phyloP scores from a whole-genome alignment of 2,888 invertebrate genomes.

The Oxytorus armatus region DNA sequence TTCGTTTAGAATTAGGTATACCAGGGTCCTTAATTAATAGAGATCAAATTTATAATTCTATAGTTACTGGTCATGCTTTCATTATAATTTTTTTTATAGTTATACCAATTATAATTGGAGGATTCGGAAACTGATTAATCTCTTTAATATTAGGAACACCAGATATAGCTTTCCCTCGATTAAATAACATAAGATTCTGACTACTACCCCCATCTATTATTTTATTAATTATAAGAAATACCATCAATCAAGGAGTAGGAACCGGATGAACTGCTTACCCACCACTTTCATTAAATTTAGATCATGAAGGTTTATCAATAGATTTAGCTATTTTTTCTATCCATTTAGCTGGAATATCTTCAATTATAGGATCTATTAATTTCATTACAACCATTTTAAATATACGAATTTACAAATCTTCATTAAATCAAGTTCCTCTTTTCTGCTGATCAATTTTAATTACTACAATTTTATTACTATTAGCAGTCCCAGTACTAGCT shows the following conservation, averaged over 20 bases:
- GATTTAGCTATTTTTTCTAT: slow-evolving; percentile 92
- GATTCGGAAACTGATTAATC: slow-evolving; percentile 93
- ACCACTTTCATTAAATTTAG: slow-evolving; percentile 88
- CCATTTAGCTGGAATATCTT: slow-evolving; percentile 90
- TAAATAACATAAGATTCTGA: slow-evolving; percentile 95
- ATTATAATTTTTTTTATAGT: slow-evolving; percentile 93
- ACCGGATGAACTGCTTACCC: slow-evolving; percentile 93
- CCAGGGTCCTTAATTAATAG: slow-evolving; percentile 89
- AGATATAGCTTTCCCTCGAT: slow-evolving; percentile 93
- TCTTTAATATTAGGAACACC: slow-evolving; percentile 91
- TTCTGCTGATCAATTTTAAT: slow-evolving; percentile 91
- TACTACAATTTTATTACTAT: slow-evolving; percentile 88
- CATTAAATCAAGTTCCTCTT: slow-evolving; percentile 88
- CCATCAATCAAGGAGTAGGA: slow-evolving; percentile 90
- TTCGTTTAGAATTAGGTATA: slow-evolving; percentile 87
- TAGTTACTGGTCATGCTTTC: slow-evolving; percentile 92
- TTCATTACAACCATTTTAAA: slow-evolving; percentile 92
- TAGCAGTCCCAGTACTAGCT: slow-evolving; percentile 91
- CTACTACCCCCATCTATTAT: slow-evolving; percentile 89
- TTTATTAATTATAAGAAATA: slow-evolving; percentile 87
- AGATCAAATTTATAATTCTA: slow-evolving; percentile 91
- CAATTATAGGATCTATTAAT: slow-evolving; percentile 92
- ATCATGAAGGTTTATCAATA: slow-evolving; percentile 89
- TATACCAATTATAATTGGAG: slow-evolving; percentile 91
- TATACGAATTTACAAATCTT: slow-evolving; percentile 88